A percentile compares a stretch with the other conserved stretches of the same genome.
Conservation (phyloP, 2,113 vertebrate species). For the Brienomyrus longianalis region DNA sequence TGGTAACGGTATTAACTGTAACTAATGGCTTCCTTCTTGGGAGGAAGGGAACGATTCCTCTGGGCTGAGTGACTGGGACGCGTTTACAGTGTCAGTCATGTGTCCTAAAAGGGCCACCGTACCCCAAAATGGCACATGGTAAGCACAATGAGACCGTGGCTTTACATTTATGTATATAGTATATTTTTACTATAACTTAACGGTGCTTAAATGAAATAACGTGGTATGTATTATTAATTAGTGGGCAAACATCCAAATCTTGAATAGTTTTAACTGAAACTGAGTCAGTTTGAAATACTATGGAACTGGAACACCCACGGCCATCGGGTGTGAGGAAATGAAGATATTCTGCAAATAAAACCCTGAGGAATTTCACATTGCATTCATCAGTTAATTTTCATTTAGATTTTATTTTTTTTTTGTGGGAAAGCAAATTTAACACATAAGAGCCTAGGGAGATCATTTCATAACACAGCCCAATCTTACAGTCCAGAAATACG, state of each 20-base stretch:
- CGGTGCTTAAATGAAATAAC: neutral
- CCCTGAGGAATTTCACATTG: neutral
- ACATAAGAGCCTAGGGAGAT: slow-evolving; percentile 18
- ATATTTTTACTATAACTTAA: neutral
- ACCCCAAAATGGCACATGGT: neutral
- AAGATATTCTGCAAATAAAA: neutral
- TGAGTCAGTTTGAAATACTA: neutral
- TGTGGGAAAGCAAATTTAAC: neutral
- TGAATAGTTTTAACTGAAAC: neutral
- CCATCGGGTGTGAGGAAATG: neutral
- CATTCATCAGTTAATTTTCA: neutral
- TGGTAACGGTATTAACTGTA: neutral
- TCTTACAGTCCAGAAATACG: slow-evolving; percentile 13
- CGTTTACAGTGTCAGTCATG: neutral
- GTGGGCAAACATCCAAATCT: neutral
- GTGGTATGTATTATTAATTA: neutral
- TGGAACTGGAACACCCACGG: neutral
- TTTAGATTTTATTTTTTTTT: neutral
- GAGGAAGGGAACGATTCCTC: neutral
- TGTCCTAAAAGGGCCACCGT: neutral
- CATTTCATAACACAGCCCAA: slow-evolving; percentile 25
- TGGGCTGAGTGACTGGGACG: neutral
- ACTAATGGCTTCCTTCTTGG: neutral
- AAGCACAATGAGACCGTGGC: neutral
- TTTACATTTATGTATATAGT: neutral